Evolutionary conservation across 2,888 invertebrate genomes (phyloP).

Genomic region (Folsomia manolachei): DNA sequence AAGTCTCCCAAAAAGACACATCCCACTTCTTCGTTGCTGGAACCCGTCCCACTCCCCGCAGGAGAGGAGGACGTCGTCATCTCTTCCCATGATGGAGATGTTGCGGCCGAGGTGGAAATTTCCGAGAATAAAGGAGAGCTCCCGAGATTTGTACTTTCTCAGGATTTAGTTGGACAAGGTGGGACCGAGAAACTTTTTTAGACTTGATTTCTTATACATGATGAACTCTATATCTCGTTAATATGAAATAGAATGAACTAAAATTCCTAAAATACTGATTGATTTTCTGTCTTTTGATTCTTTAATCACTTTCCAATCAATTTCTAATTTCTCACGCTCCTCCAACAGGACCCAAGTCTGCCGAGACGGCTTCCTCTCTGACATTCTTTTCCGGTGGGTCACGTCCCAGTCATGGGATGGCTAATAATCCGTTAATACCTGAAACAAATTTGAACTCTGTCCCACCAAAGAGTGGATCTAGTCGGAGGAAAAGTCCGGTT

Average conservation of each 20-base stretch:
- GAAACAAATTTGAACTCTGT: neutral
- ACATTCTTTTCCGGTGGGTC: neutral
- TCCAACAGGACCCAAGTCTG: neutral
- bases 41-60: neutral
- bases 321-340: neutral
- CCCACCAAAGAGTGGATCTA: constrained; percentile 15
- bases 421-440: too few relatives aligned
- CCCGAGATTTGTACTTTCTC: constrained; percentile 29
- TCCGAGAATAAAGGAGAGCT: neutral
- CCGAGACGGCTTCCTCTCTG: neutral
- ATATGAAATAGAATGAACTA: too few relatives aligned
- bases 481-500: constrained; percentile 20
- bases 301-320: neutral
- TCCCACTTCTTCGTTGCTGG: neutral
- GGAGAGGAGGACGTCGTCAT: constrained; percentile 14
- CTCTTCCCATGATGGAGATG: neutral
- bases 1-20: neutral
- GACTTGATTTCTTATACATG: too few relatives aligned
- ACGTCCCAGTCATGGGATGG: neutral
- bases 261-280: neutral
- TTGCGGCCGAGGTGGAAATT: neutral
- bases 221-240: too few relatives aligned
- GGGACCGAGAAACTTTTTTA: neutral
- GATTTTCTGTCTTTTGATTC: neutral
- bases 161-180: constrained; percentile 23